A percentile compares a stretch with the other conserved stretches of the same genome.
These are phyloP conservation scores for Oxytorus armatus DNA, from an alignment of 2,888 invertebrate species.

Conservation along the genomic window DNA sequence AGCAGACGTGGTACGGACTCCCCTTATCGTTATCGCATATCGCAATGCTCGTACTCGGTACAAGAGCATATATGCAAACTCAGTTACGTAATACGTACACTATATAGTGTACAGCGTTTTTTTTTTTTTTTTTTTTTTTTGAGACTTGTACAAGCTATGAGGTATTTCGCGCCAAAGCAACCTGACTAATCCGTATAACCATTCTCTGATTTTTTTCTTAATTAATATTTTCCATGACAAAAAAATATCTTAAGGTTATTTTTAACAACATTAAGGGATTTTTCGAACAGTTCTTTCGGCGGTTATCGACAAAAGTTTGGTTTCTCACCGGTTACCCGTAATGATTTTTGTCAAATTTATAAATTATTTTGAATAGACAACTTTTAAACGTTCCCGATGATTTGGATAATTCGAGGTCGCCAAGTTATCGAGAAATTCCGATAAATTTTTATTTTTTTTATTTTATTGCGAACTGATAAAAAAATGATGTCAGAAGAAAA, in stretches of 20 bases:
- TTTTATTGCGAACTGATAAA: background rate
- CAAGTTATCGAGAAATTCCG: background rate
- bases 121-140: too few species aligned
- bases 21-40: slow-evolving; percentile 67
- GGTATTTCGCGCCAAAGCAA: slow-evolving; percentile 10
- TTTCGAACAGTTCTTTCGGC: too few species aligned
- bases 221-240: too few species aligned
- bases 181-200: background rate
- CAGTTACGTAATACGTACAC: slow-evolving; percentile 25
- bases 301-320: too few species aligned
- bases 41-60: slow-evolving; percentile 53
- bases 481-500: background rate
- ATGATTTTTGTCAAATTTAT: too few species aligned
- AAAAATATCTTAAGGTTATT: too few species aligned
- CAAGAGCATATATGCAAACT: slow-evolving; percentile 46
- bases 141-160: slow-evolving; percentile 33
- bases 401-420: background rate
- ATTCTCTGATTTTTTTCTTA: too few species aligned
- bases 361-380: too few species aligned
- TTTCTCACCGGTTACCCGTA: too few species aligned
- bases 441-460: background rate
- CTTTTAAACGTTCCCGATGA: too few species aligned
- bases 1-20: slow-evolving; percentile 39
- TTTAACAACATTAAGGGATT: too few species aligned
- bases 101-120: slow-evolving; percentile 31